Conservation (phyloP, 1,140 invertebrate genomes). For the Papilio xuthus region DNA sequence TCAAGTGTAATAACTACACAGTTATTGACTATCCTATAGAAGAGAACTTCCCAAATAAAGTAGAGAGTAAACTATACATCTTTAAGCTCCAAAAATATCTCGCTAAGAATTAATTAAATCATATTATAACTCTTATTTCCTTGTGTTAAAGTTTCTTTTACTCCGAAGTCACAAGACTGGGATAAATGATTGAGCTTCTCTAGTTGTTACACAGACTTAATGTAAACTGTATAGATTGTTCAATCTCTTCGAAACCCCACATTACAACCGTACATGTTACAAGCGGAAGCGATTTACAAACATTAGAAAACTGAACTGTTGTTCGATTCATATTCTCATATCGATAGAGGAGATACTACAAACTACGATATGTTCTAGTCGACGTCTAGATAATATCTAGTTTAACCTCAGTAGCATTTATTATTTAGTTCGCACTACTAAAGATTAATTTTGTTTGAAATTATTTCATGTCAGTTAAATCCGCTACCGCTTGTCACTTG, state of each 20-base stretch:
- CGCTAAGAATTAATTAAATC: background rate
- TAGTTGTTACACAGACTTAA: background rate
- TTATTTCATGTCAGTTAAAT: background rate
- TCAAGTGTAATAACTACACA: background rate
- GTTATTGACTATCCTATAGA: background rate
- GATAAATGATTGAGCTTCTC: conserved; percentile 12
- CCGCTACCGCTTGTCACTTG: background rate
- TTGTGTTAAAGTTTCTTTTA: background rate
- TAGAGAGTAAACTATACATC: background rate
- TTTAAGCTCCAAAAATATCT: background rate
- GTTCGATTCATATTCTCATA: too few relatives aligned
- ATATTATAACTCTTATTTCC: background rate
- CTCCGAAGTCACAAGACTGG: background rate
- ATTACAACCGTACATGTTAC: background rate
- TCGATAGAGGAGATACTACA: too few relatives aligned
- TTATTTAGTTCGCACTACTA: too few relatives aligned
- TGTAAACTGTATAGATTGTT: conserved; percentile 19
- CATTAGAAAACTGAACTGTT: background rate
- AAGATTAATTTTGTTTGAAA: background rate
- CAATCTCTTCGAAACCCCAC: background rate
- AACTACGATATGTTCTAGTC: too few relatives aligned
- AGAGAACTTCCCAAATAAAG: background rate
- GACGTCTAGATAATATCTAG: too few relatives aligned
- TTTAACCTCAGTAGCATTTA: too few relatives aligned
- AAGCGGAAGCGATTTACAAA: background rate